Percentiles rank a stretch among this genome's conserved stretches.
phyloP scores from a whole-genome alignment of 1,140 invertebrate species.

The Gryllus bimaculatus region DNA sequence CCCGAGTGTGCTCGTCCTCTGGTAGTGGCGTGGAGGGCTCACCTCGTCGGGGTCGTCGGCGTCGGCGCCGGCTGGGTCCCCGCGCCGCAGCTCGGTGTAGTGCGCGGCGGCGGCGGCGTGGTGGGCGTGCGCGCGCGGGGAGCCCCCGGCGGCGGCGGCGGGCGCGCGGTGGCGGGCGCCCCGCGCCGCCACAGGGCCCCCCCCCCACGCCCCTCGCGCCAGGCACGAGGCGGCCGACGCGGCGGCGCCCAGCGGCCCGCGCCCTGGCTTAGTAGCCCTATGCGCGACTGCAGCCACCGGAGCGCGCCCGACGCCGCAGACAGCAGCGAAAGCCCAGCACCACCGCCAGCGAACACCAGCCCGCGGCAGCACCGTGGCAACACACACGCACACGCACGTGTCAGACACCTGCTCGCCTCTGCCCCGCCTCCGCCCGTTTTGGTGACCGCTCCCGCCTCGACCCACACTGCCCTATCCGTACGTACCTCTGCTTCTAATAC shows the following conservation, averaged over 20 bases:
- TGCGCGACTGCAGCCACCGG: slow-evolving; percentile 43
- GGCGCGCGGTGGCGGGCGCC: slow-evolving; percentile 23
- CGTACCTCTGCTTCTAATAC: too few relatives aligned
- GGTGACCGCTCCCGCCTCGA: too few relatives aligned
- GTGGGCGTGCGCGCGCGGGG: slow-evolving; percentile 21
- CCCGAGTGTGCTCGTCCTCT: too few relatives aligned
- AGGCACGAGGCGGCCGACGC: slow-evolving; percentile 33
- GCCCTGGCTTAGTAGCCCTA: slow-evolving; percentile 40
- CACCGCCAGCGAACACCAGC: slow-evolving; percentile 40
- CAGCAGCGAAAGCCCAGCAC: slow-evolving; percentile 38
- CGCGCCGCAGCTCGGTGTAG: slow-evolving; percentile 45
- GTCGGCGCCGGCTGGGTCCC: not conserved
- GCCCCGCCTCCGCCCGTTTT: too few relatives aligned
- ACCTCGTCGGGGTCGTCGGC: not conserved
- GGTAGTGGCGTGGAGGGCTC: too few relatives aligned
- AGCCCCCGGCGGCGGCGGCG: slow-evolving; percentile 26
- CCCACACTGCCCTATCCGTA: too few relatives aligned
- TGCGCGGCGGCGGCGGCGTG: slow-evolving; percentile 45
- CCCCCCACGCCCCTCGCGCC: not conserved
- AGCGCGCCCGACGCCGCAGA: slow-evolving; percentile 40
- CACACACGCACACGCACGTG: too few relatives aligned
- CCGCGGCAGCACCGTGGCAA: slow-evolving; percentile 33
- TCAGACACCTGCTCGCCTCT: too few relatives aligned
- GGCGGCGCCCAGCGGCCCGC: slow-evolving; percentile 26
- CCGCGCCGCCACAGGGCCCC: not conserved